Base-by-base conservation (phyloP, 2,888 invertebrate species). In the Congeria kusceri region DNA sequence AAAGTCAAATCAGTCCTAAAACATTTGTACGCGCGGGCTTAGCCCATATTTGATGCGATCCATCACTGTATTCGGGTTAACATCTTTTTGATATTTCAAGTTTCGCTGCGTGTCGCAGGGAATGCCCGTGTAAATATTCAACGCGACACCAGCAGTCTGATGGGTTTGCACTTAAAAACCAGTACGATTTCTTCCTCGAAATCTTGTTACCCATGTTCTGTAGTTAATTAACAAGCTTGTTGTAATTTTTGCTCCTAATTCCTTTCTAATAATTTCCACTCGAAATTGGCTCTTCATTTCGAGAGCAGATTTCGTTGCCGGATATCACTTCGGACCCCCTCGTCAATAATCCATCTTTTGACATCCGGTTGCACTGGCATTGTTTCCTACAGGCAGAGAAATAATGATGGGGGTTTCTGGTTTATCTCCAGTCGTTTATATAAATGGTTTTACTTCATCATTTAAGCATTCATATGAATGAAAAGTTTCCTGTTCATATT, bases 321-420 rank as follows among this genome's bases (percentile, higher is more conserved):
- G 83, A 83, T 80, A 83, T 83, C 80, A 80, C 76, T 77, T 61
- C 76, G 83, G 80, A 78, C 80, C 83, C 83, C 83, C 75, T 76
- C 83, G 75, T 80, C 77, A 83, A 80, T 80, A 76, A 83, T 83
- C 83, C 83, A 80, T 83, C 80, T 77, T 64, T 64, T 39, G 23
- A 76, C 80, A 80, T 83, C 83, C 83, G 80, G 78, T 83, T 73
- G 68, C 44, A 46, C 49, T 58, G 76, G 1, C 39, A 39, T 39
- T 39, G 39, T 39, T 39, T 39, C 15, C 13, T 13, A 13, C 39
- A 39, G 39, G 15, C 3, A 15, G n/a, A n/a, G 11, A 39, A 39
- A 39, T 39, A 15, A 39, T 3, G 39, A 11, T 15, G 1, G 3
- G 3, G 15, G 3, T 39, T 3, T 39, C 39, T 39, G 39, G 39